phyloP scores from a whole-genome alignment of 2,113 vertebrate genomes.

The Sphyrna mokarran region DNA sequence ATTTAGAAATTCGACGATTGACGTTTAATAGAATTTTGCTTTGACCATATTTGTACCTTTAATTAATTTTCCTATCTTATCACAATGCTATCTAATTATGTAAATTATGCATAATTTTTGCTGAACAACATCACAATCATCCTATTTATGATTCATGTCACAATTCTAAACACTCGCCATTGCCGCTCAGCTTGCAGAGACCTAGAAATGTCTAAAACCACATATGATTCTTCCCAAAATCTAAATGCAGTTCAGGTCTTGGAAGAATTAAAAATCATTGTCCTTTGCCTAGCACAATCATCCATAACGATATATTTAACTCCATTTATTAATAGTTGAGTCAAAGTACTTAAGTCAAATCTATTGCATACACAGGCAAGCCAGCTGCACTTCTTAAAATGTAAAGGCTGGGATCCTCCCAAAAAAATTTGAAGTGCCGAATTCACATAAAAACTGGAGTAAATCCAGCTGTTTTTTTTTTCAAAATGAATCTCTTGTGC shows the following conservation, averaged over 20 bases:
- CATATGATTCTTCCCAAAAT: background rate
- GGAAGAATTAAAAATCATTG: background rate
- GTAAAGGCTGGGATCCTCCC: background rate
- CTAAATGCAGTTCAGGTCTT: background rate
- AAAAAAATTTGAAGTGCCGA: too few species aligned
- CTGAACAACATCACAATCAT: background rate
- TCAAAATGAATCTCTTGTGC: too few species aligned
- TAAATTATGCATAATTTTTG: background rate
- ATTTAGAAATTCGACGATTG: background rate
- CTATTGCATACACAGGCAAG: rapidly evolving
- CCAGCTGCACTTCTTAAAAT: background rate
- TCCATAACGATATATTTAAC: background rate
- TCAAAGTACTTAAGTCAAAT: slow-evolving; percentile 23
- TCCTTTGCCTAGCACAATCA: background rate
- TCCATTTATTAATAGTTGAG: background rate
- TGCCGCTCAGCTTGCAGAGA: background rate
- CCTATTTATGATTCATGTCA: background rate
- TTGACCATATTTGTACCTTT: background rate
- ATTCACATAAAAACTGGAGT: too few species aligned
- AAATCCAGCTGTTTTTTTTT: too few species aligned
- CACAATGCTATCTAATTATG: background rate
- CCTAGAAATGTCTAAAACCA: background rate
- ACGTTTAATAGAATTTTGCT: background rate
- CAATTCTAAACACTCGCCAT: background rate
- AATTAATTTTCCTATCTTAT: background rate